Percentiles rank a stretch among this genome's conserved stretches.
Evolutionary conservation across 1,140 invertebrate species (phyloP).

Genomic region (Macrostomum lignano): DNA sequence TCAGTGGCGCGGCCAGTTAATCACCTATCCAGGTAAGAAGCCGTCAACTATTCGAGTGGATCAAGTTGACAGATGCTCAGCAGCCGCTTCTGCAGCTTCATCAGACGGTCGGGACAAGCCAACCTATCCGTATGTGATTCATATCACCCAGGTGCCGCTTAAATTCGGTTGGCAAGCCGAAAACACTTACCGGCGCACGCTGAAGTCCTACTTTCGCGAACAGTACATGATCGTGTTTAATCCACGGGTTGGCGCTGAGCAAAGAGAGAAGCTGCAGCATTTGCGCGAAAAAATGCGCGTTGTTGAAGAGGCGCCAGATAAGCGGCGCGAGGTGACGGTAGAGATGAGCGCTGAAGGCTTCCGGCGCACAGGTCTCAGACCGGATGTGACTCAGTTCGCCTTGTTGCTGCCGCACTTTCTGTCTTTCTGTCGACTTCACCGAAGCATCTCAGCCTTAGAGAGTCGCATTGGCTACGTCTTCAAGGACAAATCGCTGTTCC

Average conservation of each 20-base stretch:
- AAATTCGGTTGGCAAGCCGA: neutral
- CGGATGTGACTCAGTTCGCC: constrained; percentile 66
- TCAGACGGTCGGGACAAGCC: no score
- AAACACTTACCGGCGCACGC: no score
- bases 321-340: constrained; percentile 67
- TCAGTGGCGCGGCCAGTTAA: no score
- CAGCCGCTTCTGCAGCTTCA: no score
- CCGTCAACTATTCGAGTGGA: no score
- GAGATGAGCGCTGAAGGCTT: constrained; percentile 61
- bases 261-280: neutral
- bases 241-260: neutral
- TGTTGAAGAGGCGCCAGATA: neutral
- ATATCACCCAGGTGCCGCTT: neutral
- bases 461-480: constrained; percentile 51
- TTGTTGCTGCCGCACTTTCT: constrained; percentile 72
- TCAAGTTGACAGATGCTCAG: no score
- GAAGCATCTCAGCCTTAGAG: constrained; percentile 46
- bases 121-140: constrained; percentile 1
- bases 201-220: no score
- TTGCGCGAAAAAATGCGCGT: neutral
- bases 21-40: no score
- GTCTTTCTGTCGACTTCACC: constrained; percentile 70
- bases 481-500: constrained; percentile 53
- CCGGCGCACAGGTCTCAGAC: constrained; percentile 68
- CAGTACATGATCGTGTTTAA: neutral